A percentile compares a stretch with the other conserved stretches of the same genome.
phyloP scores from a whole-genome alignment of 2,113 vertebrate species.

The Alosa alosa region DNA sequence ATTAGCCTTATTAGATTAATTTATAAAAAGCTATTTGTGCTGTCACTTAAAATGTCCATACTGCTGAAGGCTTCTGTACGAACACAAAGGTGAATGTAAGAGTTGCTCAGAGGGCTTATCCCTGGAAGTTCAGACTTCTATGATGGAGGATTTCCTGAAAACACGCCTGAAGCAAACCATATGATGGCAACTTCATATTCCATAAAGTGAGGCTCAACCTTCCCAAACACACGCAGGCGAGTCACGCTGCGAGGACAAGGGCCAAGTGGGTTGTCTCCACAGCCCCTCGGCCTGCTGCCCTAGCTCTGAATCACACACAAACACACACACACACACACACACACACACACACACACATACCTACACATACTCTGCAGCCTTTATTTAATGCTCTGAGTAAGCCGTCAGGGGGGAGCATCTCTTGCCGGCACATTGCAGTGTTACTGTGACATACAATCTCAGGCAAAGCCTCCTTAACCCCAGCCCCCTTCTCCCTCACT shows the following conservation, averaged over 20 bases:
- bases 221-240: neutral
- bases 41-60: neutral
- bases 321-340: neutral
- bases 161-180: neutral
- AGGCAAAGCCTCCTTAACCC: slow-evolving; percentile 14
- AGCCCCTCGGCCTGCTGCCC: neutral
- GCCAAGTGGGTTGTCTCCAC: slow-evolving; percentile 4
- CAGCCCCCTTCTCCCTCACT: neutral
- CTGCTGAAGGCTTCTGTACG: neutral
- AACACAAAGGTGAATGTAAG: neutral
- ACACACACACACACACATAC: slow-evolving; percentile 15
- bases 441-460: slow-evolving; percentile 20
- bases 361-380: neutral
- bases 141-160: neutral
- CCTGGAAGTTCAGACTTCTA: neutral
- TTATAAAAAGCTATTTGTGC: neutral
- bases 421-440: neutral
- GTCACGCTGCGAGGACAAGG: neutral
- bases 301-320: neutral
- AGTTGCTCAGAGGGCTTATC: neutral
- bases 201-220: neutral
- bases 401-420: neutral
- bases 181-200: neutral
- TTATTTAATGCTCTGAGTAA: neutral
- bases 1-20: neutral